Base-by-base conservation (phyloP, 2,797 vertebrate species). In the Cacajao melanocephalus region DNA sequence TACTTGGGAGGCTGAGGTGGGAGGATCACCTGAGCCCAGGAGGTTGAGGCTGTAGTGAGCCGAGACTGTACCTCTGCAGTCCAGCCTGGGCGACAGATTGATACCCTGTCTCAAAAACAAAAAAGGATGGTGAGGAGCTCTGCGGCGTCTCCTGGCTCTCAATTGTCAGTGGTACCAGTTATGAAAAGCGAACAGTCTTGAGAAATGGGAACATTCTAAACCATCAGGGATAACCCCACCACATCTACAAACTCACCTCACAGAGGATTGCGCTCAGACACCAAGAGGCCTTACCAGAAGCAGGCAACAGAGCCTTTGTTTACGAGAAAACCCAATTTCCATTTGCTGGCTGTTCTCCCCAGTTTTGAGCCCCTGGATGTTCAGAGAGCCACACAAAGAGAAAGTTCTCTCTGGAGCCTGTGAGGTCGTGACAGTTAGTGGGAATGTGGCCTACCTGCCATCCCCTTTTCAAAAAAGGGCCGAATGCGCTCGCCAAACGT, bases 401-500 rank as follows among this genome's bases (percentile, higher is more conserved):
- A 64, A 39, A 2, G 15, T 52, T 90, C 96, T 14, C 44, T 76
- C 64, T 48, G 10, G 79, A 30, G 96, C 95, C 64, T 75, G 14
- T 48, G 67, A 80, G 44, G 50, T 5, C 0, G 36, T 28, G 33
- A 94, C 91, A 83, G 97, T 36, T 33, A 96, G 91, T 6, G 11
- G 76, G n/a, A 39, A 52, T 0, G 0, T 17, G 79, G 88, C 98
- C 94, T 98, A 99, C 99, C 99, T 99, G 98, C 98, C 84, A 96
- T 97, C 96, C 98, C 96, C 33, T 92, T 98, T 84, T 99, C 99
- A 96, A 99, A 97, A 97, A 99, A 99, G 0, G 98, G 98, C 97
- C 98, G 98, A 98, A 99, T 95, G 96, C 99, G 96, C 97, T 98
- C 97, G 96, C 99, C 99, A 28, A 98, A 90, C 93, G 93, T 97